Evolutionary conservation across 1,140 invertebrate genomes (phyloP).

Genomic region (Rhagoletis pomonella): DNA sequence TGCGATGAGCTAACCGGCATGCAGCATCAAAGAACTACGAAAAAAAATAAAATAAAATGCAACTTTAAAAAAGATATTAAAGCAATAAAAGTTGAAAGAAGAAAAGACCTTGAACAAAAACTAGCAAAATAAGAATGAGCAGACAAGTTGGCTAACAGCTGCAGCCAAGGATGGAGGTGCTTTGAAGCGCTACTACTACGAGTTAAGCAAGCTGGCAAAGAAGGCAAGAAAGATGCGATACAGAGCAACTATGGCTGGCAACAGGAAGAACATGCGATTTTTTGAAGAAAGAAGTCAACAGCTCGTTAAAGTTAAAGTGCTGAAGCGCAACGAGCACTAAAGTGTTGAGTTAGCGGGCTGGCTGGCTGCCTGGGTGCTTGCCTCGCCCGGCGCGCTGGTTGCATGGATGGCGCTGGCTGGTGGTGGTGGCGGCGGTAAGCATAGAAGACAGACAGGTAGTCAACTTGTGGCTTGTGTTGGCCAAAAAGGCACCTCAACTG

Average conservation of each 20-base stretch:
- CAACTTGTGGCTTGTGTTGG: not conserved
- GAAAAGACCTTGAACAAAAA: conserved; percentile 52
- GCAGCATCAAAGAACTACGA: not conserved
- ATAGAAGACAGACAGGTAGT: conserved; percentile 8
- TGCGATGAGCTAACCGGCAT: not conserved
- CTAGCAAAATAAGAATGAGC: conserved; percentile 42
- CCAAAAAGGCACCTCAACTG: not conserved
- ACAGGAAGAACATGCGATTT: conserved; percentile 42
- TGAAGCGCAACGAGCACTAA: conserved; percentile 60
- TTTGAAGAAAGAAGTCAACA: conserved; percentile 70
- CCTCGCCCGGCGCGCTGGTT: not conserved
- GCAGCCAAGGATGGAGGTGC: not conserved
- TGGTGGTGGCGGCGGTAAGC: not conserved
- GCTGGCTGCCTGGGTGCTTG: not conserved
- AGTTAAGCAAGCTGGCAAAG: not conserved
- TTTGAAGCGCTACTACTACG: not conserved
- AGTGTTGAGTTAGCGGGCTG: conserved; percentile 32
- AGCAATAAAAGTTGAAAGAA: conserved; percentile 39
- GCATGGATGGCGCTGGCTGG: not conserved
- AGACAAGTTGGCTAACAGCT: conserved; percentile 50
- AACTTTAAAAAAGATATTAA: not conserved
- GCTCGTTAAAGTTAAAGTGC: conserved; percentile 73
- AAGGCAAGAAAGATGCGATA: not conserved
- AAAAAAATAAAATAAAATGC: not conserved
- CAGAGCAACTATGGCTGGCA: not conserved